phyloP scores from a whole-genome alignment of 2,113 vertebrate genomes.

The Hucho hucho region DNA sequence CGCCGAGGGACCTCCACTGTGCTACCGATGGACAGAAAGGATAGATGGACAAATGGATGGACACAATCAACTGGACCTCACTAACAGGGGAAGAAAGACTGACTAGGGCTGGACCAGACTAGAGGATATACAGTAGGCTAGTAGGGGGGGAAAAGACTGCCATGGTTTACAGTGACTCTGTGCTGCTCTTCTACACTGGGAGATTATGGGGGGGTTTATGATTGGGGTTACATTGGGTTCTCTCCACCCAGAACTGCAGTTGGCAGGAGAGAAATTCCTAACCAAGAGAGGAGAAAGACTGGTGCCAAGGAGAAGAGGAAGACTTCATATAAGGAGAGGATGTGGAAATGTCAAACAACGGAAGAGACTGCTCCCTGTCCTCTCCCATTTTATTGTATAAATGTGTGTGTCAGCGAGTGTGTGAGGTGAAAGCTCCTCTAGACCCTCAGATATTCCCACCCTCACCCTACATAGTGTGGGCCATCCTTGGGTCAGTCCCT shows the following conservation, averaged over 20 bases:
- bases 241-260: neutral
- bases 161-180: slow-evolving; percentile 59
- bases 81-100: slow-evolving; percentile 37
- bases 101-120: slow-evolving; percentile 13
- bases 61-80: slow-evolving; percentile 48
- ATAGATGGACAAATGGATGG: neutral
- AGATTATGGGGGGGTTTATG: neutral
- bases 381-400: slow-evolving; percentile 27
- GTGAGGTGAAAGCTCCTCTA: slow-evolving; percentile 58
- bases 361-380: slow-evolving; percentile 49
- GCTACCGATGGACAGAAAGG: slow-evolving; percentile 33
- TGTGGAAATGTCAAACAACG: slow-evolving; percentile 25
- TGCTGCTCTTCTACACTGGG: slow-evolving; percentile 18
- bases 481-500: slow-evolving; percentile 56
- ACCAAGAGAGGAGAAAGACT: neutral
- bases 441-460: slow-evolving; percentile 29
- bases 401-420: neutral
- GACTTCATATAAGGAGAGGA: slow-evolving; percentile 33
- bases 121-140: slow-evolving; percentile 47
- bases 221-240: slow-evolving; percentile 4
- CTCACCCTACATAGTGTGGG: slow-evolving; percentile 41
- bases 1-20: slow-evolving; percentile 67
- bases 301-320: slow-evolving; percentile 14
- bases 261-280: slow-evolving; percentile 31
- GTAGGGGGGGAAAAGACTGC: neutral